Percentiles rank a stretch among this genome's conserved stretches.
Conservation (phyloP, 2,797 vertebrate genomes). For the Acanthornis magna region DNA sequence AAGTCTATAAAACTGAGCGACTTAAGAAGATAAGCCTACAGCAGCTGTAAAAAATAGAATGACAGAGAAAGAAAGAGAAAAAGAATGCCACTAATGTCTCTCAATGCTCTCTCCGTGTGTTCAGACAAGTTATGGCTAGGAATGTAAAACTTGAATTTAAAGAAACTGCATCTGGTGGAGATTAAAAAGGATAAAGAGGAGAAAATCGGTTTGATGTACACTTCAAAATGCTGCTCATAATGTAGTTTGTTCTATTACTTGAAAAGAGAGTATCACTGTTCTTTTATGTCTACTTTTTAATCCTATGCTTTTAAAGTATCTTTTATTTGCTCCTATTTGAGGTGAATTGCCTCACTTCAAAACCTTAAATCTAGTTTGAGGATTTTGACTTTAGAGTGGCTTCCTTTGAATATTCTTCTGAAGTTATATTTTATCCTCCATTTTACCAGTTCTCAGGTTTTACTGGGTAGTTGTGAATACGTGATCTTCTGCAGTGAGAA, state of each 20-base stretch:
- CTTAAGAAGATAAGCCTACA: constrained; percentile 39
- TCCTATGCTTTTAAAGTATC: constrained; percentile 71
- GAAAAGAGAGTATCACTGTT: constrained; percentile 40
- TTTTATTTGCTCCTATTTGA: constrained; percentile 70
- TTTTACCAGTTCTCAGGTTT: constrained; percentile 36
- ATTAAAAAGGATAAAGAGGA: constrained; percentile 69
- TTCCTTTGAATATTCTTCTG: constrained; percentile 56
- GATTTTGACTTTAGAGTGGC: constrained; percentile 39
- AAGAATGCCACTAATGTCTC: constrained; percentile 41
- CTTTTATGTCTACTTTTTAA: constrained; percentile 68
- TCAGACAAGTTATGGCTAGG: constrained; percentile 61
- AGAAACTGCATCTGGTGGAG: constrained; percentile 68
- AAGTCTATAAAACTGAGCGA: neutral
- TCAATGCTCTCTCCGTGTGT: constrained; percentile 46
- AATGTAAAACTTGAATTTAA: constrained; percentile 69
- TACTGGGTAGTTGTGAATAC: neutral
- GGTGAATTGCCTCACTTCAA: constrained; percentile 57
- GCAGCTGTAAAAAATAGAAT: constrained; percentile 33
- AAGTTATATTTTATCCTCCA: constrained; percentile 38
- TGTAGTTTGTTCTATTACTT: constrained; percentile 56
- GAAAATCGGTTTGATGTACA: constrained; percentile 61
- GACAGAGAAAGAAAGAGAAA: constrained; percentile 39
- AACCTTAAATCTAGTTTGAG: constrained; percentile 39
- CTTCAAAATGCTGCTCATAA: constrained; percentile 64
- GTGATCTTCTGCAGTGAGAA: neutral